Evolutionary conservation across 2,888 invertebrate species (phyloP).

Genomic region (Eudasyphora cyanicolor): DNA sequence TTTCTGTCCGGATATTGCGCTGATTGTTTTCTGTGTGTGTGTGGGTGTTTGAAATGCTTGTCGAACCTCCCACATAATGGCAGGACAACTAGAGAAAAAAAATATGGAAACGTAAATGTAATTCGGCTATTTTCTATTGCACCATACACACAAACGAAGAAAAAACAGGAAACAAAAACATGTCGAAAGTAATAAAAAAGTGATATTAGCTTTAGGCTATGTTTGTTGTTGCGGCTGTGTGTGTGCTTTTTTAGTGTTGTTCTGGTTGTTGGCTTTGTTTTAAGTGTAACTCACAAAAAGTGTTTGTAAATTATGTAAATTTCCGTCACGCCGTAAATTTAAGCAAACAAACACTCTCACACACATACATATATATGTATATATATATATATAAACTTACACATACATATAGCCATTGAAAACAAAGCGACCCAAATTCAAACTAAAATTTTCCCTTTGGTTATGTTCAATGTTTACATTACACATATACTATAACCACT

Average conservation of each 20-base stretch:
- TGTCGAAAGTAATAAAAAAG: conserved; percentile 25
- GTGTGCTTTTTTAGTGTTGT: background rate
- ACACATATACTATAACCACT: background rate
- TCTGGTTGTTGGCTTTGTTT: background rate
- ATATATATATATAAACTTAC: too few relatives aligned
- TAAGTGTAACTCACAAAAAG: conserved; percentile 34
- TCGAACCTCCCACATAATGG: background rate
- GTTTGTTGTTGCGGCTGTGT: conserved; percentile 34
- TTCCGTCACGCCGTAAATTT: conserved; percentile 33
- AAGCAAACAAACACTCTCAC: conserved; percentile 2
- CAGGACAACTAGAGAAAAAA: background rate
- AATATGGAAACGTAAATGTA: background rate
- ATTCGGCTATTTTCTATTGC: background rate
- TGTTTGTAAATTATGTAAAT: conserved; percentile 55
- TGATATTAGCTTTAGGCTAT: conserved; percentile 48
- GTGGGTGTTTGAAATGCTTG: too few relatives aligned
- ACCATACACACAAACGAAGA: background rate
- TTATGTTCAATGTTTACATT: conserved; percentile 38
- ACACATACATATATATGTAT: too few relatives aligned
- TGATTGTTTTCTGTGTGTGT: conserved; percentile 18
- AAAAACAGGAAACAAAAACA: background rate
- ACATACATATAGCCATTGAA: background rate
- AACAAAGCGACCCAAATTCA: conserved; percentile 31
- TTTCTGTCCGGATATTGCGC: conserved; percentile 7
- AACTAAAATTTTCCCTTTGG: conserved; percentile 45